phyloP scores from a whole-genome alignment of 2,113 vertebrate genomes.

The Coryphaenoides rupestris region DNA sequence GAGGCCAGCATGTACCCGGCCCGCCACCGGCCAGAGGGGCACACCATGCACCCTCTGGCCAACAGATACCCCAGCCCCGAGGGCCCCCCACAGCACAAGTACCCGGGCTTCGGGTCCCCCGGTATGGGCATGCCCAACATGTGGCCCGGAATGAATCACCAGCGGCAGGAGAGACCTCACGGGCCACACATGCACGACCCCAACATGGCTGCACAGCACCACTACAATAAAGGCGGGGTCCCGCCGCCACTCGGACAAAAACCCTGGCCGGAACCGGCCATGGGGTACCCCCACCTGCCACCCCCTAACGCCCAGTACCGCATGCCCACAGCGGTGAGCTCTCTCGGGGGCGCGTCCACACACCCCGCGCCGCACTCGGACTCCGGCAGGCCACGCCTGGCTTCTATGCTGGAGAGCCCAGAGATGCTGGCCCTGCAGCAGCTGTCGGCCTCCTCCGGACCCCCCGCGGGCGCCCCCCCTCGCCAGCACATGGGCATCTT shows the following conservation, averaged over 20 bases:
- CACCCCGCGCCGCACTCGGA: conserved; percentile 54
- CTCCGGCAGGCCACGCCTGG: conserved; percentile 72
- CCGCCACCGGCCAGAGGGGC: conserved; percentile 63
- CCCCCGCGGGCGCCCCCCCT: conserved; percentile 74
- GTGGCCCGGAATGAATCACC: conserved; percentile 81
- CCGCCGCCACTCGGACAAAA: conserved; percentile 74
- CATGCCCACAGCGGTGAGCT: conserved; percentile 64
- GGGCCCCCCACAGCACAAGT: conserved; percentile 71
- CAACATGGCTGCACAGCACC: conserved; percentile 57
- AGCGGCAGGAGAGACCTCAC: conserved; percentile 53
- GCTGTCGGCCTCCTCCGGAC: conserved; percentile 87
- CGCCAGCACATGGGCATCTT: conserved; percentile 70
- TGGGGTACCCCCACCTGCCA: conserved; percentile 79
- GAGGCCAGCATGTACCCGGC: conserved; percentile 78
- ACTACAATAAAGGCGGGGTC: conserved; percentile 72
- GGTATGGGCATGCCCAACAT: conserved; percentile 67
- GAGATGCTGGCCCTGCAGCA: conserved; percentile 99
- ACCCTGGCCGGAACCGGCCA: conserved; percentile 83
- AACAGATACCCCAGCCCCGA: conserved; percentile 71
- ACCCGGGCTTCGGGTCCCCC: conserved; percentile 79
- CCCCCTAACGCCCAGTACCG: conserved; percentile 74
- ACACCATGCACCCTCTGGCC: conserved; percentile 52
- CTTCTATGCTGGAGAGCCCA: conserved; percentile 97
- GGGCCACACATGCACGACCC: conserved; percentile 54
- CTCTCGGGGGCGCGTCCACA: conserved; percentile 39